A percentile compares a stretch with the other conserved stretches of the same genome.
Conservation (phyloP, 2,797 vertebrate species). For the Caiman crocodilus region DNA sequence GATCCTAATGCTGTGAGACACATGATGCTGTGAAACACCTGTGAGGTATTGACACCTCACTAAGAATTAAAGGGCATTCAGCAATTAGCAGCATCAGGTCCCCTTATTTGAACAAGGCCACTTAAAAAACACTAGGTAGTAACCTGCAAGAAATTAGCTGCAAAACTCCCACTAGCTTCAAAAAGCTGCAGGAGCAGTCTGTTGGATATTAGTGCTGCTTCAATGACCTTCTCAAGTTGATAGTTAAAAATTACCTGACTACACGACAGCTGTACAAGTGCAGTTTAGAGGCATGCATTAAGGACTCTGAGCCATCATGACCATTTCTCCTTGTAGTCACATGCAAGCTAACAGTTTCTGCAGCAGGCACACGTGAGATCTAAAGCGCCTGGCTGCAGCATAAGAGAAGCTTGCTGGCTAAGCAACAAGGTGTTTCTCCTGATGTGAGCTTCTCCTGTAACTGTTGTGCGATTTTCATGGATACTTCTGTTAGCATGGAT, state of each 20-base stretch:
- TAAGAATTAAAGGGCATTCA: not conserved
- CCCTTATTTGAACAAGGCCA: not conserved
- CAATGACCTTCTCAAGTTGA: constrained; percentile 6
- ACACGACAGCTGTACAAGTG: not conserved
- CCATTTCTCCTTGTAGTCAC: not conserved
- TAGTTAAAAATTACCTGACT: constrained; percentile 28
- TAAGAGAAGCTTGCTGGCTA: not conserved
- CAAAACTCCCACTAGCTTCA: not conserved
- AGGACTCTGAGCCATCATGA: not conserved
- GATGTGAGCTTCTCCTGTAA: not conserved
- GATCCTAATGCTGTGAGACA: not conserved
- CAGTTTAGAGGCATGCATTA: not conserved
- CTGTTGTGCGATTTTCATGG: not conserved
- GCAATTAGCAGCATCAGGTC: not conserved
- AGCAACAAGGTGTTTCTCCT: not conserved
- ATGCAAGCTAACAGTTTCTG: constrained; percentile 28
- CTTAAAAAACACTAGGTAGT: not conserved
- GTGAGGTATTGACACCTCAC: not conserved
- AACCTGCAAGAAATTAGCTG: not conserved
- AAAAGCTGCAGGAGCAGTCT: not conserved
- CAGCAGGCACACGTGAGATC: not conserved
- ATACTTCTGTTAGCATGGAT: not conserved
- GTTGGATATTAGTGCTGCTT: not conserved
- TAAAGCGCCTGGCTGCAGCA: not conserved
- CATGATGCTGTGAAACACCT: not conserved